Evolutionary conservation across 1,140 invertebrate genomes (phyloP).

Genomic region (Whitmania pigra): DNA sequence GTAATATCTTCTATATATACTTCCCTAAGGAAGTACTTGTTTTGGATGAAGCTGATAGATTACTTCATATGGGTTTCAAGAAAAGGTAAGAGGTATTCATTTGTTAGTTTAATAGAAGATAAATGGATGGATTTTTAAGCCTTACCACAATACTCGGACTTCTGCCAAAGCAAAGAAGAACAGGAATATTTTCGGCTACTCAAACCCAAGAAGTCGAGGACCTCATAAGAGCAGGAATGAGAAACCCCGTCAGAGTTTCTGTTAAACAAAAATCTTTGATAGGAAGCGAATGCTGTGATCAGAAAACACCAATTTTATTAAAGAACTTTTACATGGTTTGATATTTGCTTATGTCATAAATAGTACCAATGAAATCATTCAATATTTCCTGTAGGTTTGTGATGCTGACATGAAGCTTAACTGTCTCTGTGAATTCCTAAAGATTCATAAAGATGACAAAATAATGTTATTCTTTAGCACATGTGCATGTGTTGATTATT

Average conservation of each 20-base stretch:
- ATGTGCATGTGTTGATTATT: slow-evolving; percentile 91
- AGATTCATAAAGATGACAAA: slow-evolving; percentile 55
- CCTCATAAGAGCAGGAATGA: slow-evolving; percentile 76
- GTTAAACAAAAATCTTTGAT: slow-evolving; percentile 64
- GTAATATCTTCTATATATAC: too few species aligned
- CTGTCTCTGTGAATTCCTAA: slow-evolving; percentile 60
- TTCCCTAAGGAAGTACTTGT: slow-evolving; percentile 64
- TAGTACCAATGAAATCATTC: not conserved
- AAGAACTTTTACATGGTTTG: slow-evolving; percentile 68
- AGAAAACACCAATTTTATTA: slow-evolving; percentile 64
- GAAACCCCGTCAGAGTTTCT: slow-evolving; percentile 81
- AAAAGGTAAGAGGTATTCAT: slow-evolving; percentile 39
- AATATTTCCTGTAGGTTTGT: slow-evolving; percentile 47
- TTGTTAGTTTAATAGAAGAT: not conserved
- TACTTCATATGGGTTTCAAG: slow-evolving; percentile 84
- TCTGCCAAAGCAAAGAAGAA: slow-evolving; percentile 80
- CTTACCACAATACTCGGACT: slow-evolving; percentile 78
- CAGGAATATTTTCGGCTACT: slow-evolving; percentile 94
- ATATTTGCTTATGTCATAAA: not conserved
- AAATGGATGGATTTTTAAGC: slow-evolving; percentile 34
- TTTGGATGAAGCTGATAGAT: slow-evolving; percentile 88
- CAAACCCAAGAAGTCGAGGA: slow-evolving; percentile 88
- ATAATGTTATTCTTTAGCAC: slow-evolving; percentile 88
- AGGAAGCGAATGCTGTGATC: slow-evolving; percentile 23
- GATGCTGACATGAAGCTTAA: slow-evolving; percentile 63